Percentiles rank a stretch among this genome's conserved stretches.
Conservation (phyloP, 2,797 vertebrate genomes). For the Microctenopoma lineatum region DNA sequence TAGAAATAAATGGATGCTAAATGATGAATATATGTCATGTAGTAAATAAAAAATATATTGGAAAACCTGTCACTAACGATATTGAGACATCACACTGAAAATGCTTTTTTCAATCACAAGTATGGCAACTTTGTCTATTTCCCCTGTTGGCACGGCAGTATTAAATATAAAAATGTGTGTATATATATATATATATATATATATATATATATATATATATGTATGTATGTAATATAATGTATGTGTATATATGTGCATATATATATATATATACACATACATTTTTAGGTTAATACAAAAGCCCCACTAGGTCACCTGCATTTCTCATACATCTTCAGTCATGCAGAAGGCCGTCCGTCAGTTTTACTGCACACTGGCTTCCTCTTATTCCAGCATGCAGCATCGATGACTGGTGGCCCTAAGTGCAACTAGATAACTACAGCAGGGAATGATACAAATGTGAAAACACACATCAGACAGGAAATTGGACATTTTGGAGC, state of each 20-base stretch:
- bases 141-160: conserved; percentile 48
- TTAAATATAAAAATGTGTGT: conserved; percentile 61
- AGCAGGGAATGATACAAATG: conserved; percentile 78
- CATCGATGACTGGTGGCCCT: conserved; percentile 78
- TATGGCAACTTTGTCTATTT: conserved; percentile 40
- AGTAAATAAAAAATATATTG: neutral
- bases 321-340: conserved; percentile 76
- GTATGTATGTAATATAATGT: no score
- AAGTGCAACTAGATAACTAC: conserved; percentile 76
- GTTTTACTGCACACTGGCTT: conserved; percentile 82
- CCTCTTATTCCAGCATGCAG: conserved; percentile 63
- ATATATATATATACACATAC: no score
- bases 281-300: conserved; percentile 6
- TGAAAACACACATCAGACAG: conserved; percentile 79
- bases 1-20: neutral
- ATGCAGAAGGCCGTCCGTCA: conserved; percentile 81
- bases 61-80: neutral
- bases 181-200: no score
- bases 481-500: conserved; percentile 82
- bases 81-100: conserved; percentile 24
- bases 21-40: neutral
- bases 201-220: no score
- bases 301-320: conserved; percentile 40
- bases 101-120: conserved; percentile 27
- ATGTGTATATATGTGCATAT: no score